A percentile compares a stretch with the other conserved stretches of the same genome.
These are phyloP conservation scores for Vanacampus margaritifer DNA, from an alignment of 2,113 vertebrate species.

Conservation along the genomic window DNA sequence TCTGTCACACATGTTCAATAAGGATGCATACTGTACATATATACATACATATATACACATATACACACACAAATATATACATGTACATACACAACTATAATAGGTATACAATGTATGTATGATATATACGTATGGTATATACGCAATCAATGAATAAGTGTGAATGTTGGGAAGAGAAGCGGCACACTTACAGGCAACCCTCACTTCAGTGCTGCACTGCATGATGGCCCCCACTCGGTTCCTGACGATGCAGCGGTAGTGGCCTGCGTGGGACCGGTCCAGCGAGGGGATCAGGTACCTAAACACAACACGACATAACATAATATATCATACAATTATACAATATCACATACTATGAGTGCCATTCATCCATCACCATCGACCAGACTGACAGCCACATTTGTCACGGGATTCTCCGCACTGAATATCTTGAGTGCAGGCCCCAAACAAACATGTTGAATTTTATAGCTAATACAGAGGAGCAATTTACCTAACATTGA, in stretches of 20 bases:
- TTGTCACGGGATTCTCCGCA: conserved; percentile 35
- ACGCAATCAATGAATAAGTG: background rate
- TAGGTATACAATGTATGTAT: no score
- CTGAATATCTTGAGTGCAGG: conserved; percentile 37
- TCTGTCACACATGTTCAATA: no score
- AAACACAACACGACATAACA: conserved; percentile 31
- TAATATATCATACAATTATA: background rate
- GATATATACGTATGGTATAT: no score
- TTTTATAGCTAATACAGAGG: background rate
- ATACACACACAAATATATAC: no score
- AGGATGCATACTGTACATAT: no score
- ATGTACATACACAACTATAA: no score
- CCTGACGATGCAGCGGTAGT: conserved; percentile 96
- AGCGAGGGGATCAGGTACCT: conserved; percentile 95
- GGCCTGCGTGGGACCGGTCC: conserved; percentile 89
- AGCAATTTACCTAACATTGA: background rate
- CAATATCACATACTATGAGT: background rate
- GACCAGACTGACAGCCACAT: conserved; percentile 8
- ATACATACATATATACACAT: no score
- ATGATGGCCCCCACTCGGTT: conserved; percentile 95
- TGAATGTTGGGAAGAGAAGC: conserved; percentile 10
- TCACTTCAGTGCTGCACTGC: conserved; percentile 92
- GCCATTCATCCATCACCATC: conserved; percentile 53
- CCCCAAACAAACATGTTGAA: background rate
- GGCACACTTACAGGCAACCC: conserved; percentile 92